phyloP scores from a whole-genome alignment of 1,140 invertebrate species.

The Drosophila repletoides region DNA sequence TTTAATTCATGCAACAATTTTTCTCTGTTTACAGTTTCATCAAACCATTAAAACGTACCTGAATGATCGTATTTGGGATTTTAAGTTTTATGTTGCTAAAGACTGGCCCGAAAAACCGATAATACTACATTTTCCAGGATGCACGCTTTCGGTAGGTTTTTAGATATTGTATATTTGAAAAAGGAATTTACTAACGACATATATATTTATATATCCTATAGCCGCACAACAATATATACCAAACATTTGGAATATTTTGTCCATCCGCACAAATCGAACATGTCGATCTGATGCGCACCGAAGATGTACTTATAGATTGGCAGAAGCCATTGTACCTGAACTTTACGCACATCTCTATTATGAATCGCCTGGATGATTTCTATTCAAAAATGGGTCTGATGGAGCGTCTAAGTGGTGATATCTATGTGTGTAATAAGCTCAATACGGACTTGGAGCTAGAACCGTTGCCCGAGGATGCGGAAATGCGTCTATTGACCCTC shows the following conservation, averaged over 20 bases:
- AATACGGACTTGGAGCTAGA: constrained; percentile 84
- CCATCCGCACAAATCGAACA: constrained; percentile 88
- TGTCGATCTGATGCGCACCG: constrained; percentile 87
- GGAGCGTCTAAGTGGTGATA: constrained; percentile 89
- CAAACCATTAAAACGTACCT: constrained; percentile 93
- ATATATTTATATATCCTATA: constrained; percentile 72
- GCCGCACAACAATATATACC: constrained; percentile 90
- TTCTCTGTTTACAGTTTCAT: constrained; percentile 87
- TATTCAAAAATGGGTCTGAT: constrained; percentile 85
- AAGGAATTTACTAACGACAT: not conserved
- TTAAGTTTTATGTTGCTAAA: constrained; percentile 93
- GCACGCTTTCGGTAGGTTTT: constrained; percentile 89
- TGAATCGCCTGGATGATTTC: constrained; percentile 87
- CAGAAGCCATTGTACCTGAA: constrained; percentile 90
- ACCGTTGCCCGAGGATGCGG: constrained; percentile 85
- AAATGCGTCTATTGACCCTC: constrained; percentile 87
- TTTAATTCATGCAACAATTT: constrained; percentile 9
- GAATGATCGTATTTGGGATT: constrained; percentile 92
- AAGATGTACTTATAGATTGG: constrained; percentile 90
- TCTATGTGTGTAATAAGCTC: constrained; percentile 87
- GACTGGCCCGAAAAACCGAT: constrained; percentile 92
- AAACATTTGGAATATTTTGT: constrained; percentile 92
- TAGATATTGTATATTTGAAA: not conserved
- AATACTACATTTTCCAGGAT: constrained; percentile 92
- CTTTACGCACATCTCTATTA: constrained; percentile 90